Conservation (phyloP, 1,140 invertebrate species). For the Papilio machaon region DNA sequence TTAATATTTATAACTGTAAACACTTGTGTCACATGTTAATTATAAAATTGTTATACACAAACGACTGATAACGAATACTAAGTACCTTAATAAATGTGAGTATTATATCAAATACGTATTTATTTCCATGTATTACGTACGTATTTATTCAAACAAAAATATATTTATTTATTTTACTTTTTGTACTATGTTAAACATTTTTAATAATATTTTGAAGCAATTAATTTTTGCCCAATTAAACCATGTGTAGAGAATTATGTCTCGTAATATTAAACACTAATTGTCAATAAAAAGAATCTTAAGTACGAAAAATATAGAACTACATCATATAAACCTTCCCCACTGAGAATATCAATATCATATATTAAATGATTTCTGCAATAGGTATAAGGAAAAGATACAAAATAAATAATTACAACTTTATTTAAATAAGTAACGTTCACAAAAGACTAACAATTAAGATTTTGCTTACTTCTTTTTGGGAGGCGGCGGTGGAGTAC, state of each 20-base stretch:
- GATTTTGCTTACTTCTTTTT: conserved; percentile 39
- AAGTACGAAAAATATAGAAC: no score
- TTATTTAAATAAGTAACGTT: neutral
- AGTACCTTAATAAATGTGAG: neutral
- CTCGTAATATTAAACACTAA: no score
- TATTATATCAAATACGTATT: neutral
- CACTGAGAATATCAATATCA: no score
- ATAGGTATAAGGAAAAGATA: no score
- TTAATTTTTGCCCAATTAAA: no score
- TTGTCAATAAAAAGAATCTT: no score
- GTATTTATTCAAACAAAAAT: neutral
- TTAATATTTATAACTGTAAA: conserved; percentile 3
- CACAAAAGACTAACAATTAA: neutral
- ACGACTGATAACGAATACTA: neutral
- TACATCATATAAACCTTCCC: no score
- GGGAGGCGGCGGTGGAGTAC: conserved; percentile 44
- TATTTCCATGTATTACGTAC: neutral
- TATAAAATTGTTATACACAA: neutral
- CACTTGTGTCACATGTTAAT: neutral
- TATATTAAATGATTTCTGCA: no score
- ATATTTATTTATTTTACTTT: neutral
- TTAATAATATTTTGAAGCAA: no score
- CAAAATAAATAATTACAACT: neutral
- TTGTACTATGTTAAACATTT: no score
- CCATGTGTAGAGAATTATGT: no score